Conservation (phyloP, 2,888 invertebrate species). For the Rosalia funebris region DNA sequence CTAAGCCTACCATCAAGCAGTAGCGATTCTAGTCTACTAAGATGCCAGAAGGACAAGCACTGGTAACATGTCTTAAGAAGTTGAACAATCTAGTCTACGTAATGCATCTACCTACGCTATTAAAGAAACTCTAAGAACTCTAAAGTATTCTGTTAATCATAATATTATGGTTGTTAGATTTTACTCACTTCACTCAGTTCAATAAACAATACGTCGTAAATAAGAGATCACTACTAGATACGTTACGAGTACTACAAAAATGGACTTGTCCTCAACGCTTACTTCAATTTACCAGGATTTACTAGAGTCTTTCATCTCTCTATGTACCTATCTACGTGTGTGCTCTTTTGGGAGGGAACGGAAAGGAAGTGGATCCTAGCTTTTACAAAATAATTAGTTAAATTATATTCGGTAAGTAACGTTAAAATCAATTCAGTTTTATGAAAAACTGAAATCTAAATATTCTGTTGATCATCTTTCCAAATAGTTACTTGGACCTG, state of each 20-base stretch:
- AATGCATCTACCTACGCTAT: conserved; percentile 46
- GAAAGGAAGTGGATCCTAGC: conserved; percentile 10
- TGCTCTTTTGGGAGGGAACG: conserved; percentile 50
- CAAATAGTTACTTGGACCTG: too few relatives aligned
- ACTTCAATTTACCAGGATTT: conserved; percentile 26
- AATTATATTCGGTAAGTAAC: too few relatives aligned
- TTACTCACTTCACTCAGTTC: conserved; percentile 30
- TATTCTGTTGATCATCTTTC: too few relatives aligned
- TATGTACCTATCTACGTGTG: conserved; percentile 62
- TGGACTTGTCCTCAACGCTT: conserved; percentile 17
- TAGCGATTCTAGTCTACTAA: conserved; percentile 54
- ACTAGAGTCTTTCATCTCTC: conserved; percentile 56
- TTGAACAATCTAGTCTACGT: conserved; percentile 41
- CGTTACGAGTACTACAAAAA: conserved; percentile 23
- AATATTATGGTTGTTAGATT: conserved; percentile 5
- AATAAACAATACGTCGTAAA: conserved; percentile 19
- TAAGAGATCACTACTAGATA: conserved; percentile 25
- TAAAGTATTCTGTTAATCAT: conserved; percentile 16
- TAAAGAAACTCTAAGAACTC: conserved; percentile 27
- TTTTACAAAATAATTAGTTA: too few relatives aligned
- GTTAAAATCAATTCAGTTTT: too few relatives aligned
- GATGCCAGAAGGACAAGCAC: conserved; percentile 56
- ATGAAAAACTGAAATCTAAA: too few relatives aligned
- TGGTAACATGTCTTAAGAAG: conserved; percentile 46
- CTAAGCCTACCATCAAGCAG: background rate